phyloP scores from a whole-genome alignment of 2,113 vertebrate genomes.

The Pyrgilauda ruficollis region DNA sequence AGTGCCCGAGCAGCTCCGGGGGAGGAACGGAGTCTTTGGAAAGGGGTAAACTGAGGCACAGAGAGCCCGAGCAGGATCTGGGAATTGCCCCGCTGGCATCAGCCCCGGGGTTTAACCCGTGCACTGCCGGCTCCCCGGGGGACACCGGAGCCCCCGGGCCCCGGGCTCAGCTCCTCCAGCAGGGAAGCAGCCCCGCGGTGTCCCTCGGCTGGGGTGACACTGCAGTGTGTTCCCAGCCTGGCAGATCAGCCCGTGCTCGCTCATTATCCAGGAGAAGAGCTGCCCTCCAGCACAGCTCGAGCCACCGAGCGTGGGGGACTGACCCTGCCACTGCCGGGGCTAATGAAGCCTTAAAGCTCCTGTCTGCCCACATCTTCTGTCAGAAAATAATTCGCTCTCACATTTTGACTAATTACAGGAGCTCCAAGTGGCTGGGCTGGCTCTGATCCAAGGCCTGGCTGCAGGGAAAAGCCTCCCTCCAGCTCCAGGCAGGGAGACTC shows the following conservation, averaged over 20 bases:
- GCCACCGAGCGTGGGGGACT: background rate
- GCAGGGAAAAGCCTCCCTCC: background rate
- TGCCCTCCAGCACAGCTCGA: background rate
- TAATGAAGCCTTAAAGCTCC: slow-evolving; percentile 31
- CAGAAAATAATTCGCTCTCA: background rate
- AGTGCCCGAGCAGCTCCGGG: background rate
- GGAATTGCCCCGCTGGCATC: too few relatives aligned
- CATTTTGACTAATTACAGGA: background rate
- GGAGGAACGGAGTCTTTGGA: background rate
- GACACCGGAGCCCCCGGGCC: rapidly evolving
- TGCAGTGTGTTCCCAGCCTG: background rate
- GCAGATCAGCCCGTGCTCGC: background rate
- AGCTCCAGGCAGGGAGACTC: background rate
- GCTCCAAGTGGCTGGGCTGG: background rate
- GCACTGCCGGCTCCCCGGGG: rapidly evolving
- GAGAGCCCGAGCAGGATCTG: background rate
- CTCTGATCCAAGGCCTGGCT: background rate
- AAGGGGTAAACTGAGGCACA: background rate
- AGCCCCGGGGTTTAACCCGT: background rate
- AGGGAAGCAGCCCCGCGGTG: background rate
- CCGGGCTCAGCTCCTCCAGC: background rate
- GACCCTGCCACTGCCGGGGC: background rate
- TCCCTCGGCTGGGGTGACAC: background rate
- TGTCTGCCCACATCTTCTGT: background rate
- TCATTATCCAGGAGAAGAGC: background rate